A percentile compares a stretch with the other conserved stretches of the same genome.
Conservation (phyloP, 2,113 vertebrate genomes). For the Ophthalmolycus amberensis region DNA sequence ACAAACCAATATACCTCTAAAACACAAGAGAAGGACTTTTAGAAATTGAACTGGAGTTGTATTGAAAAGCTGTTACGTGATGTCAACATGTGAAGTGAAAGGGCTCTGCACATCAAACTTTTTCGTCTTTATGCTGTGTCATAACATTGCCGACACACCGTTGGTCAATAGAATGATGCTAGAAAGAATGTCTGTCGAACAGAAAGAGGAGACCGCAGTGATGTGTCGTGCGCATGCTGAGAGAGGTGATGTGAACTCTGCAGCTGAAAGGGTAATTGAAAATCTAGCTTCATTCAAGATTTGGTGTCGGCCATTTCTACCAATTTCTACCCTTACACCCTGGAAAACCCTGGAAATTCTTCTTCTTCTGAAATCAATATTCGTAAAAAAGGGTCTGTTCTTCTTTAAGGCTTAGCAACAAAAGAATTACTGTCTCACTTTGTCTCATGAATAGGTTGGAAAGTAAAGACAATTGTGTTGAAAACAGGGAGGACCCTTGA, state of each 20-base stretch:
- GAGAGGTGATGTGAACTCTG: neutral
- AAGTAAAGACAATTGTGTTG: neutral
- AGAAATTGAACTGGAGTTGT: neutral
- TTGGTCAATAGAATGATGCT: slow-evolving; percentile 20
- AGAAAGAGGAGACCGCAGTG: neutral
- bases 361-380: no score
- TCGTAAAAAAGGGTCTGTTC: neutral
- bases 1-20: neutral
- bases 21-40: neutral
- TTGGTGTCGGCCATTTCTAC: neutral
- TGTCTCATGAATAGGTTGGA: neutral
- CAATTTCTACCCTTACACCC: neutral
- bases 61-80: no score
- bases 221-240: neutral
- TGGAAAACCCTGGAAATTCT: neutral
- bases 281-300: slow-evolving; percentile 8
- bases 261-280: neutral
- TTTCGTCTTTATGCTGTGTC: slow-evolving; percentile 10
- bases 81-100: no score
- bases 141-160: neutral
- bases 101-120: no score
- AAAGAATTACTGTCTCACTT: neutral
- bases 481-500: neutral
- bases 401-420: neutral
- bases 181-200: neutral